phyloP scores from a whole-genome alignment of 1,140 invertebrate genomes.

The Aricia agestis region DNA sequence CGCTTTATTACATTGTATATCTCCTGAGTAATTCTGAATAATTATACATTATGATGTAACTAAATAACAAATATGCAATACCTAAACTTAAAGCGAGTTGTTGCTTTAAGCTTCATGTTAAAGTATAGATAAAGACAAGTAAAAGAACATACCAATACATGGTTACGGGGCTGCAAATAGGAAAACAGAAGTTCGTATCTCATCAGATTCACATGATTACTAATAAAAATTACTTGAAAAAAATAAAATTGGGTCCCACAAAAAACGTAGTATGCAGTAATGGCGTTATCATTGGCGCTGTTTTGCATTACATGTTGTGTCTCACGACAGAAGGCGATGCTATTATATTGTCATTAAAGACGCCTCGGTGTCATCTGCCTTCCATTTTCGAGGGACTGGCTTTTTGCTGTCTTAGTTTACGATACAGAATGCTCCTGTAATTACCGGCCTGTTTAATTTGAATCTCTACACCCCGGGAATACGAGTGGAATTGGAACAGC shows the following conservation, averaged over 20 bases:
- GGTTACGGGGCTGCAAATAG: not conserved
- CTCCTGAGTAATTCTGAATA: not conserved
- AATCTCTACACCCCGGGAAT: constrained; percentile 27
- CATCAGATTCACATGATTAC: constrained; percentile 24
- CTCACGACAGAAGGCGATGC: constrained; percentile 60
- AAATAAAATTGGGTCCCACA: constrained; percentile 51
- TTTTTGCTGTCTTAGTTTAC: constrained; percentile 69
- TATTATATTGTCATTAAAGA: constrained; percentile 75
- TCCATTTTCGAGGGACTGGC: constrained; percentile 63
- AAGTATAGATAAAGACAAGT: not conserved
- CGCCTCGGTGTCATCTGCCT: constrained; percentile 67
- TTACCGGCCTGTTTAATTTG: constrained; percentile 16
- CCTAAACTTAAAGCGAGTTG: too few relatives aligned
- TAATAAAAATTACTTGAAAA: constrained; percentile 34
- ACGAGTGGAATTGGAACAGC: constrained; percentile 23
- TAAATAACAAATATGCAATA: too few relatives aligned
- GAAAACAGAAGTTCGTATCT: not conserved
- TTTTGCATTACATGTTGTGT: constrained; percentile 64
- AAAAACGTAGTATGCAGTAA: constrained; percentile 47
- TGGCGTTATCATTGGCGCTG: constrained; percentile 66
- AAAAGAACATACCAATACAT: too few relatives aligned
- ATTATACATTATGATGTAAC: too few relatives aligned
- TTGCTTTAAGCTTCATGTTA: not conserved
- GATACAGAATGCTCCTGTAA: constrained; percentile 38
- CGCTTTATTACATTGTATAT: constrained; percentile 13